Evolutionary conservation across 2,113 vertebrate species (phyloP), one percentile per base, ranked within the genome.

Genomic region (Ageneiosus marmoratus): DNA sequence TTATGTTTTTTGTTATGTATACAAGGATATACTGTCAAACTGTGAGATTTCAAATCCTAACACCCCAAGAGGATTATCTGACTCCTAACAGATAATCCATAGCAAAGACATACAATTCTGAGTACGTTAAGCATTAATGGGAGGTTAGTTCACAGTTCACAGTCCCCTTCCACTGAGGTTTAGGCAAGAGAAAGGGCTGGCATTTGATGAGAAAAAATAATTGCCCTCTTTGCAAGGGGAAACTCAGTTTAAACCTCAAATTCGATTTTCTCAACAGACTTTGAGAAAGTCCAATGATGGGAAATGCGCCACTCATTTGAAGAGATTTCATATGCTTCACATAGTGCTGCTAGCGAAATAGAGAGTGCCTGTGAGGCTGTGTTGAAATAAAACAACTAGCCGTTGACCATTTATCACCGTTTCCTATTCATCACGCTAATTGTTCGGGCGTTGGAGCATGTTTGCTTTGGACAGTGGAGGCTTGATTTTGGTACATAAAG

Each of bases 371-470:
- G n/a, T 37, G 56, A 74, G 44, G 83, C 67, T 22, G 51, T 9
- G 77, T 34, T 60, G 75, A 83, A 67, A 55, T 67, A 53, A 67
- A 75, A 67, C 24, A 16, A 70, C 77, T 63, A 72, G 70, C 55
- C 76, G 29, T 53, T 55, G 75, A 79, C 29, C 77, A 65, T 83
- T 86, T 82, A 84, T 87, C 81, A 85, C 73, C n/a, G 27, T 63
- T 79, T 82, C 73, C 76, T 77, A 80, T 82, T 84, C 82, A 83
- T 82, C 48, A 82, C 48, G 73, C 86, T 82, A 86, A 79, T 84
- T 48, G 62, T 82, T 77, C 74, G 79, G 79, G 74, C 75, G 55
- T 58, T 82, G 80, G 72, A 86, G 77, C 72, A 53, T 82, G 85
- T 88, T 88, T 82, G 79, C 50, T 86, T 86, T 86, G 69, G 83